Conservation (phyloP, 2,113 vertebrate species). For the Sialia sialis region DNA sequence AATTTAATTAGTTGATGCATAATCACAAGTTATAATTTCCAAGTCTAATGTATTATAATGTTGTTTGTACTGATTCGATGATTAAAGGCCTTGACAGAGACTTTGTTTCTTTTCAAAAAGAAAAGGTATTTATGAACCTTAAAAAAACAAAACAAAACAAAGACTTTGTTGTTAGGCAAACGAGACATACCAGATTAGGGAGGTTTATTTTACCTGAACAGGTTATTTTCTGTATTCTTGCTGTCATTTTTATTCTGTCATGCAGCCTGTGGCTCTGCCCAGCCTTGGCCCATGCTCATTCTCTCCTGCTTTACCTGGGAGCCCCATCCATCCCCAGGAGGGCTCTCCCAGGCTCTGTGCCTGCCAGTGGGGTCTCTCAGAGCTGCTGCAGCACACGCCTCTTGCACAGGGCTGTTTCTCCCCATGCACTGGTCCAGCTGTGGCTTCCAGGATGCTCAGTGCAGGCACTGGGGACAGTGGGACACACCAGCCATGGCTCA, state of each 20-base stretch:
- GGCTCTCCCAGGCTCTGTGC: neutral
- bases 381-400: neutral
- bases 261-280: neutral
- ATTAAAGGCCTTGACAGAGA: slow-evolving; percentile 59
- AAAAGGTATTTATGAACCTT: slow-evolving; percentile 29
- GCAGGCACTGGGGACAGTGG: neutral
- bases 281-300: neutral
- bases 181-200: neutral
- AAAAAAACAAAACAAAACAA: neutral
- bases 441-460: fast-evolving
- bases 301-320: neutral
- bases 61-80: slow-evolving; percentile 62
- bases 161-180: neutral
- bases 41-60: slow-evolving; percentile 73
- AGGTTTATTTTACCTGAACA: slow-evolving; percentile 15
- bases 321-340: neutral
- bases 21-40: slow-evolving; percentile 64
- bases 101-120: slow-evolving; percentile 60
- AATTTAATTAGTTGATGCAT: slow-evolving; percentile 69
- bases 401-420: neutral
- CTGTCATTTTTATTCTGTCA: neutral
- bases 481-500: neutral
- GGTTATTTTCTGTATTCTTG: neutral
- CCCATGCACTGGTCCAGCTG: fast-evolving
- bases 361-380: neutral